Evolutionary conservation across 1,140 invertebrate species (phyloP).

Genomic region (Nasonia giraulti): DNA sequence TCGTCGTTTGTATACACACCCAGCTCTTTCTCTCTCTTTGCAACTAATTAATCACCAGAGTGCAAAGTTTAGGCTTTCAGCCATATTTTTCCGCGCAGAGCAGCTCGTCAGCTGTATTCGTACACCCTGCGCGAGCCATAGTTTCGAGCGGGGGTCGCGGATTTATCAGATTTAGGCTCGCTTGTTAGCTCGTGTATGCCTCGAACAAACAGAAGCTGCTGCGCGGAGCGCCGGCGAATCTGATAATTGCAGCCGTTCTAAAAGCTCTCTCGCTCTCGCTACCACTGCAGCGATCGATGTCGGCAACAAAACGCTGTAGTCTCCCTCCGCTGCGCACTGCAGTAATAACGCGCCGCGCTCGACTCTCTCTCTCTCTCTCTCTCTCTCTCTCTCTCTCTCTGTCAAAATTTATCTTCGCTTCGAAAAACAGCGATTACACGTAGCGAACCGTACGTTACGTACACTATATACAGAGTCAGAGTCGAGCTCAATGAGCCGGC

Average conservation of each 20-base stretch:
- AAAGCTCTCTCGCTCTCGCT: background rate
- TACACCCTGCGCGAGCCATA: too few relatives aligned
- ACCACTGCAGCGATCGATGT: background rate
- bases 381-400: background rate
- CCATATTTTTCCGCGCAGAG: background rate
- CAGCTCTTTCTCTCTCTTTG: too few relatives aligned
- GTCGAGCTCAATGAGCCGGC: too few relatives aligned
- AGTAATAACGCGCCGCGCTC: background rate
- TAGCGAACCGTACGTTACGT: too few relatives aligned
- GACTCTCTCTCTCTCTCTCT: background rate
- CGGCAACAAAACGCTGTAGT: background rate
- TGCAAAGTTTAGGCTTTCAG: too few relatives aligned
- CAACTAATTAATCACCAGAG: too few relatives aligned
- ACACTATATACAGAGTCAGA: too few relatives aligned
- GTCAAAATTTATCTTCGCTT: background rate
- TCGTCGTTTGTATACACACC: too few relatives aligned
- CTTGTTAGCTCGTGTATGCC: background rate
- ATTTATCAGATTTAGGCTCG: constrained; percentile 1
- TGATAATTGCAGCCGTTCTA: background rate
- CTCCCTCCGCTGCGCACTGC: background rate
- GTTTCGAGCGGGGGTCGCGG: too few relatives aligned
- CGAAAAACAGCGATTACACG: background rate
- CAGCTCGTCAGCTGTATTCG: background rate
- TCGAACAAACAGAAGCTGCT: background rate
- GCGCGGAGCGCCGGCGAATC: background rate